Evolutionary conservation across 2,797 vertebrate species (phyloP), one percentile per base, ranked within the genome.

Genomic region (Crocidura indochinensis): DNA sequence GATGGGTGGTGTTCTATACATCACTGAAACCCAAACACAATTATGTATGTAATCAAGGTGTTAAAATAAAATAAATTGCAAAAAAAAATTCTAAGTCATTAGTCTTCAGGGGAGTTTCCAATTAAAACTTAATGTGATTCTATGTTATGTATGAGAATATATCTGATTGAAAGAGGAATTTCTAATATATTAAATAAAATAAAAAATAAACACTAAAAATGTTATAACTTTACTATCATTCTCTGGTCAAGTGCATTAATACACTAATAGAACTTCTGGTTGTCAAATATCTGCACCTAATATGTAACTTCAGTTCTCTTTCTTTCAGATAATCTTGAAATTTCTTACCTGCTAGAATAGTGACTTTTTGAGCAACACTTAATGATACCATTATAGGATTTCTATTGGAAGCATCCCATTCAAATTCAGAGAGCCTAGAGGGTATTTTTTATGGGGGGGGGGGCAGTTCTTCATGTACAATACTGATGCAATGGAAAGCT

Each of bases 231-330:
- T 10, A n/a, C 56, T 85, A 22, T 46, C 38, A 68, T 1, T 53
- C 8, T 9, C 53, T 31, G 20, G n/a, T 17, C 20, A 73, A n/a
- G 31, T n/a, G 8, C 17, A 72, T 53, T 29, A 26, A 64, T 15
- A 24, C 4, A 19, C 20, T 2, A 60, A 0, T 29, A 53, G n/a
- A 8, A 64, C 26, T 20, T 26, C 3, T 26, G 24, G 8, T 12
- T 22, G 29, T 56, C n/a, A 22, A 26, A 10, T 17, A 69, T n/a
- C n/a, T 79, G 53, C 17, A 2, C 0, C 1, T 11, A 9, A 3
- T 14, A 27, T 56, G 0, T 26, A 71, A 68, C 11, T 78, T 19
- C 0, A 24, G 8, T 46, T 64, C 31, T 53, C 11, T 11, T 10
- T 82, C 12, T 65, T 77, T 11, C 6, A 67, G 51, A 15, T 27